Base-by-base conservation (phyloP, 2,888 invertebrate species). In the Plagiodera versicolora region DNA sequence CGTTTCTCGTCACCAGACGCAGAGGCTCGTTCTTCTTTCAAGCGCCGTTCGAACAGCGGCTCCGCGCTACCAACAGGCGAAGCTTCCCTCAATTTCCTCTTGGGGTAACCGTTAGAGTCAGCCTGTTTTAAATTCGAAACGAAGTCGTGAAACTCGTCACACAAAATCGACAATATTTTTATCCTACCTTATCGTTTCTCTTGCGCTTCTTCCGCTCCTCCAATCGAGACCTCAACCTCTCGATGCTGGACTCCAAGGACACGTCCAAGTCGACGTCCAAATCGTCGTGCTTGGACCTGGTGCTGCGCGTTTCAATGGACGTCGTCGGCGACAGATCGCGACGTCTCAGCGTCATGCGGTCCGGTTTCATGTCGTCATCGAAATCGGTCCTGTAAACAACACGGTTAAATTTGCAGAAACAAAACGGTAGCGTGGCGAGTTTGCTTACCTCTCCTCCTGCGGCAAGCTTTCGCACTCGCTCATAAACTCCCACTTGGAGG, bases 391-490 rank as follows among this genome's bases (percentile, higher is more conserved):
- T 39, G 1, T 3, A 35, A 11, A n/a, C n/a, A n/a, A n/a, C n/a
- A n/a, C n/a, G n/a, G n/a, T n/a, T n/a, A n/a, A n/a, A n/a, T n/a
- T n/a, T n/a, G n/a, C n/a, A n/a, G n/a, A n/a, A n/a, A n/a, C n/a
- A n/a, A n/a, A n/a, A n/a, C n/a, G n/a, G n/a, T n/a, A n/a, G n/a
- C n/a, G n/a, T n/a, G n/a, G 63, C 18, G 83, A 84, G 68, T 86
- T 86, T 63, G 6, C 3, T 6, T 83, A 79, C 10, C 80, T 68
- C 67, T 86, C 86, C 71, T 86, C 86, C n/a, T 84, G 84, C 1
- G 86, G 85, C 67, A 86, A 81, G 71, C 85, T 86, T 64, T 86
- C 86, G 24, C 85, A 83, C 69, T 86, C 86, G 74, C 86, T 86
- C 53, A 84, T 80, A 3, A 83, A 82, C 74, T 86, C 86, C 84